Conservation (phyloP, 2,888 invertebrate species). For the Leucophenga montana region DNA sequence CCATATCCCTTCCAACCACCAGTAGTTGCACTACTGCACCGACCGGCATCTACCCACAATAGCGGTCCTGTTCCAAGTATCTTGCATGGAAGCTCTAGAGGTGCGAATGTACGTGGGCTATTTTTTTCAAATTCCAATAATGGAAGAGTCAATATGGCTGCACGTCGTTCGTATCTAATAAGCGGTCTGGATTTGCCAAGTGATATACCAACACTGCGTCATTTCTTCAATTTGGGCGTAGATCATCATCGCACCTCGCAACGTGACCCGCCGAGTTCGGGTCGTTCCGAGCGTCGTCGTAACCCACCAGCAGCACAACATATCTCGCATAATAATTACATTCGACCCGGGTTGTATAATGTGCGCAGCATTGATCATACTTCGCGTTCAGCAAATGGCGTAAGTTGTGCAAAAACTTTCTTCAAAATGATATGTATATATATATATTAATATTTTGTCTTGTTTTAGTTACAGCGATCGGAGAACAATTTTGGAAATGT, state of each 20-base stretch:
- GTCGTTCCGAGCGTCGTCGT: conserved; percentile 33
- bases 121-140: conserved; percentile 41
- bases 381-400: no score
- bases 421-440: no score
- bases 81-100: no score
- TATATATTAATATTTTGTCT: no score
- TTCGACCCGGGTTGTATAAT: background rate
- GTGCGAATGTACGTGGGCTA: background rate
- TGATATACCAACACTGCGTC: conserved; percentile 78
- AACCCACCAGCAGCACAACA: conserved; percentile 22
- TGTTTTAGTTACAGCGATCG: no score
- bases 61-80: no score
- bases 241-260: conserved; percentile 67
- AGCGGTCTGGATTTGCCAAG: conserved; percentile 66
- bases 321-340: background rate
- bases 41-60: background rate
- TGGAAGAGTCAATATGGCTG: conserved; percentile 55
- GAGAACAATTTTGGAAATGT: no score
- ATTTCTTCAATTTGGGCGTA: conserved; percentile 80
- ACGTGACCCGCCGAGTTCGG: conserved; percentile 28
- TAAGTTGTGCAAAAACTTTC: no score
- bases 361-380: no score
- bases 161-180: conserved; percentile 53
- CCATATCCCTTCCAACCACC: background rate
- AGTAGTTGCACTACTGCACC: background rate